phyloP scores from a whole-genome alignment of 2,888 invertebrate genomes.

The Miltochrista miniata region DNA sequence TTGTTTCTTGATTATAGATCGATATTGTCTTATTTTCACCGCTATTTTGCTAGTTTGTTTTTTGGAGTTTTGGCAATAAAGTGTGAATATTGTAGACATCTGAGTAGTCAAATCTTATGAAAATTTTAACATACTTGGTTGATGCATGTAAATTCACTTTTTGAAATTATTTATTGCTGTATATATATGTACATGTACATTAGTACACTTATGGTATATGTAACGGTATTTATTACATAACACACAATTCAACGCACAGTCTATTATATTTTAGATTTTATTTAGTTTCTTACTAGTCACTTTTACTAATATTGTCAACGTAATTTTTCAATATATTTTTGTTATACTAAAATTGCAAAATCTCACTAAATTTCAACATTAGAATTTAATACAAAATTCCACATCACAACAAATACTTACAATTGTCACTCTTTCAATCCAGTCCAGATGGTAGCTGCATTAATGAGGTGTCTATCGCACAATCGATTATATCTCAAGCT shows the following conservation, averaged over 20 bases:
- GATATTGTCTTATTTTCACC: slow-evolving; percentile 73
- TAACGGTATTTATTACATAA: slow-evolving; percentile 3
- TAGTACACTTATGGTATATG: slow-evolving; percentile 27
- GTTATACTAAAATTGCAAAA: no score
- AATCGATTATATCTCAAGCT: slow-evolving; percentile 82
- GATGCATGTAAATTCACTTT: slow-evolving; percentile 39
- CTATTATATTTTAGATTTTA: neutral
- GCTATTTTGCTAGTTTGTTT: slow-evolving; percentile 51
- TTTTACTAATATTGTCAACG: neutral
- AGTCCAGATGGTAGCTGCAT: slow-evolving; percentile 82
- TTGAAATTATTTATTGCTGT: slow-evolving; percentile 75
- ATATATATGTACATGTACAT: slow-evolving; percentile 19
- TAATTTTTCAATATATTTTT: no score
- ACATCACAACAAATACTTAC: neutral
- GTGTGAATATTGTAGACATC: slow-evolving; percentile 36
- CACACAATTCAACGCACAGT: neutral
- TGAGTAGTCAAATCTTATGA: slow-evolving; percentile 28
- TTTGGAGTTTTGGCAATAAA: slow-evolving; percentile 32
- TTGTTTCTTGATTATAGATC: slow-evolving; percentile 54
- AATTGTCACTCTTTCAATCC: slow-evolving; percentile 33
- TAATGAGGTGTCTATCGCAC: slow-evolving; percentile 80
- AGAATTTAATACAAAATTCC: no score
- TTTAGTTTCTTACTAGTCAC: neutral
- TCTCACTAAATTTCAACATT: no score
- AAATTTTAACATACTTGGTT: slow-evolving; percentile 34